phyloP scores from a whole-genome alignment of 2,113 vertebrate species.

The Xyrauchen texanus region DNA sequence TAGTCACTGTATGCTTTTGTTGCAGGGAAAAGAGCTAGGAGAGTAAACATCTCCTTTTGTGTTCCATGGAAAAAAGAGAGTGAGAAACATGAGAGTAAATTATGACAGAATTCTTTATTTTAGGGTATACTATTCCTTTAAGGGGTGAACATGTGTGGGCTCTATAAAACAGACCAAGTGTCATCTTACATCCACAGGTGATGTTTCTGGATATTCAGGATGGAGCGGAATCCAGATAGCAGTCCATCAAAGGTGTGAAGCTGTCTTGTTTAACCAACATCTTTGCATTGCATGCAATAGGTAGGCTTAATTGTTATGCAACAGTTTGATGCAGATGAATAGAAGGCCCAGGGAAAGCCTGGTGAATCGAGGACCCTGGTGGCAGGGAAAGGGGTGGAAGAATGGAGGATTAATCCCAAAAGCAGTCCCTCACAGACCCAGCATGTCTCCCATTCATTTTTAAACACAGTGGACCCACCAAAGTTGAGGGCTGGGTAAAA shows the following conservation, averaged over 20 bases:
- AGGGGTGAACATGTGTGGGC: too few relatives aligned
- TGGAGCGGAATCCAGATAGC: slow-evolving; percentile 41
- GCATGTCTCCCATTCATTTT: slow-evolving; percentile 63
- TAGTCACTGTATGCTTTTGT: too few relatives aligned
- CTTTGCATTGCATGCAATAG: slow-evolving; percentile 52
- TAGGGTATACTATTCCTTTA: too few relatives aligned
- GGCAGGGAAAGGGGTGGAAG: slow-evolving; percentile 58
- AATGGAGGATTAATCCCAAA: slow-evolving; percentile 65
- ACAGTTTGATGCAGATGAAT: slow-evolving; percentile 69
- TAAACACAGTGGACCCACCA: slow-evolving; percentile 48
- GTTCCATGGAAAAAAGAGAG: too few relatives aligned
- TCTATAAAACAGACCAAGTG: too few relatives aligned
- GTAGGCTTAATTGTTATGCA: slow-evolving; percentile 70
- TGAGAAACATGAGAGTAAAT: too few relatives aligned
- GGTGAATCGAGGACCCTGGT: slow-evolving; percentile 52
- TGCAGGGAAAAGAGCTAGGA: too few relatives aligned
- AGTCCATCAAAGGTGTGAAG: background rate
- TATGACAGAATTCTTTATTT: too few relatives aligned
- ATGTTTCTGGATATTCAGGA: slow-evolving; percentile 17
- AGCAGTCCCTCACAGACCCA: slow-evolving; percentile 57
- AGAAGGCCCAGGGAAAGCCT: slow-evolving; percentile 50
- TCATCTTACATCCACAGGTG: too few relatives aligned
- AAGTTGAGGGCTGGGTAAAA: slow-evolving; percentile 33
- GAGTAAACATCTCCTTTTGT: too few relatives aligned
- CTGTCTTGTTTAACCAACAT: slow-evolving; percentile 72